Percentiles rank a stretch among this genome's conserved stretches.
phyloP scores from a whole-genome alignment of 2,113 vertebrate genomes.

The Aegotheles bennettii region DNA sequence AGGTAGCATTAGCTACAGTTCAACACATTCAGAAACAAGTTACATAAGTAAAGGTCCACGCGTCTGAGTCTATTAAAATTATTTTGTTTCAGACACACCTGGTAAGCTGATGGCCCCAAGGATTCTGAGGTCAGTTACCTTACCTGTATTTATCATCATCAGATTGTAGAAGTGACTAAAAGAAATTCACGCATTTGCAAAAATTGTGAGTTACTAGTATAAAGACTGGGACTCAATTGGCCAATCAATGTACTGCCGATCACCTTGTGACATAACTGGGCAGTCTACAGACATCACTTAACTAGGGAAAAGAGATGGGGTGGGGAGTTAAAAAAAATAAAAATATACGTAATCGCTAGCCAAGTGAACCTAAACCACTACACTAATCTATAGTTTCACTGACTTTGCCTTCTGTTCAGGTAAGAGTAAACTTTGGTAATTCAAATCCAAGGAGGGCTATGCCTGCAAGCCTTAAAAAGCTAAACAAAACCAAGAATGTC shows the following conservation, averaged over 20 bases:
- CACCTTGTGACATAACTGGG: background rate
- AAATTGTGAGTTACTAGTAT: background rate
- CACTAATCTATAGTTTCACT: background rate
- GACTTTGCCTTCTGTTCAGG: background rate
- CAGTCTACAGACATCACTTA: background rate
- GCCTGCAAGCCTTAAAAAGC: background rate
- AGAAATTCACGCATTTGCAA: background rate
- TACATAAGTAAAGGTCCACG: background rate
- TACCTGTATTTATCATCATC: background rate
- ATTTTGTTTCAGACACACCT: background rate
- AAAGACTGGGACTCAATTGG: background rate
- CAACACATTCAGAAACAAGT: background rate
- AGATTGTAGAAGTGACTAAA: background rate
- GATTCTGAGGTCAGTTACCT: background rate
- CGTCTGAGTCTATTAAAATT: background rate
- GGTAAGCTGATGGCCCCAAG: background rate
- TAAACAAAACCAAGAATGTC: background rate
- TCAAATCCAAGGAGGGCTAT: background rate
- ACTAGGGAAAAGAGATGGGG: background rate
- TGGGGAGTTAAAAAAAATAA: background rate
- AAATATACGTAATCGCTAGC: too few species aligned
- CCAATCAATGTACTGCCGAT: background rate
- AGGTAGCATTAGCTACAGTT: background rate
- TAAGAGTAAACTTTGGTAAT: background rate
- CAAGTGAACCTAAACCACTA: too few species aligned